Evolutionary conservation across 2,888 invertebrate genomes (phyloP).

Genomic region (Plagodis pulveraria): DNA sequence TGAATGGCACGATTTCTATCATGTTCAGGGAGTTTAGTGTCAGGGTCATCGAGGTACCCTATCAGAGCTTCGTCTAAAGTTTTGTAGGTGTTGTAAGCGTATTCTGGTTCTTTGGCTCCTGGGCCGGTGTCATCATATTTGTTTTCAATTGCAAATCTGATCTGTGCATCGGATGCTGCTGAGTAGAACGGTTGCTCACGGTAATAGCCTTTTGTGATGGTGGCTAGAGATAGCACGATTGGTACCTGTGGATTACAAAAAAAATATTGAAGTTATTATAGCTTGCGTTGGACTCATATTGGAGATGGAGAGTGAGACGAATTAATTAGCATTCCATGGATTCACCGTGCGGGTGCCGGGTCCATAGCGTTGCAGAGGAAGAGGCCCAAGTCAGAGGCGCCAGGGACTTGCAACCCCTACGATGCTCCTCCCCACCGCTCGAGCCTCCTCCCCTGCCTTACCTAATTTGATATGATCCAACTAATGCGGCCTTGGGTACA

Average conservation of each 20-base stretch:
- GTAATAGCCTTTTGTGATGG: conserved; percentile 32
- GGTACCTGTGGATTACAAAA: conserved; percentile 47
- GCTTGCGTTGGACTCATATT: too few relatives aligned
- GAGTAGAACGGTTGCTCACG: conserved; percentile 38
- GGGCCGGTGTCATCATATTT: conserved; percentile 79
- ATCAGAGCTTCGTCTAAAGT: conserved; percentile 68
- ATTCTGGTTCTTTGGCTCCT: conserved; percentile 61
- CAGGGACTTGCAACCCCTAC: too few relatives aligned
- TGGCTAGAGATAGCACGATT: conserved; percentile 45
- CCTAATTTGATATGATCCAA: too few relatives aligned
- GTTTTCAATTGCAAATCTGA: conserved; percentile 73
- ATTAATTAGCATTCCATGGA: too few relatives aligned
- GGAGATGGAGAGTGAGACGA: too few relatives aligned
- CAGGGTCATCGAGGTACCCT: conserved; percentile 68
- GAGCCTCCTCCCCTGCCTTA: too few relatives aligned
- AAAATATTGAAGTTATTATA: too few relatives aligned
- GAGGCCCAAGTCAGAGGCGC: too few relatives aligned
- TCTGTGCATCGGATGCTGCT: conserved; percentile 70
- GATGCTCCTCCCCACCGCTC: too few relatives aligned
- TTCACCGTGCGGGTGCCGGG: too few relatives aligned
- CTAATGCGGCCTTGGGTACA: too few relatives aligned
- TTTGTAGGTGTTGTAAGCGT: conserved; percentile 68
- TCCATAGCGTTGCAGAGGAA: too few relatives aligned
- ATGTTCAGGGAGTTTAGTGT: conserved; percentile 68
- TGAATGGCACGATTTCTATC: conserved; percentile 58